Base-by-base conservation (phyloP, 2,113 vertebrate species). In the Chaenocephalus aceratus region DNA sequence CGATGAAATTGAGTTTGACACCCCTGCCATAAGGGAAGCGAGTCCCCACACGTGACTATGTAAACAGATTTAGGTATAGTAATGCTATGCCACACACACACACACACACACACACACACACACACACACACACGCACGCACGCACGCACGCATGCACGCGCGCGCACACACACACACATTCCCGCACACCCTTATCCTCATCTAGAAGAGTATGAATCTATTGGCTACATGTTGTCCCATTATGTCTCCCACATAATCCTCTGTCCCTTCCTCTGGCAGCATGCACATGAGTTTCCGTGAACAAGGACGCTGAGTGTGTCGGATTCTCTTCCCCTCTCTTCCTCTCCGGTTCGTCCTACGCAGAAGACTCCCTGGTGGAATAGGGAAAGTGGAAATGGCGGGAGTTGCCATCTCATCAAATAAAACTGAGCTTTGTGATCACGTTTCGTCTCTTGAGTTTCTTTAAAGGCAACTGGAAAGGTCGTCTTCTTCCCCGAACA, bases 221-320 rank as follows among this genome's bases (percentile, higher is more conserved):
- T 95, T 94, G 93, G 93, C 91, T 91, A 91, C 84, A 93, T 94
- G 95, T 95, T 95, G 92, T 95, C 90, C 93, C 91, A 95, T 96
- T 96, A 95, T 96, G 95, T 96, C 94, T 93, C 88, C 73, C 56
- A 93, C 93, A 95, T 95, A 96, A 96, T 96, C 95, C 95, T 94
- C 93, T 92, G 95, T 96, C 94, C 94, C 94, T 93, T 95, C 95
- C 94, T 95, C 94, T 95, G 93, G 95, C 95, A 95, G 96, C 95
- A 96, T 96, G 93, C 94, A 96, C 96, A 97, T 97, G 95, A 95
- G 87, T 92, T 95, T 94, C 94, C 94, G 94, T 92, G 94, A 96
- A 96, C 95, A 94, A 93, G 92, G 94, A 92, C 86, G 92, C 76
- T 93, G 95, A 97, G 96, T 95, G 95, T 95, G 36, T 95, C 93